Conservation (phyloP, 2,888 invertebrate species). For the Ochlodes sylvanus region DNA sequence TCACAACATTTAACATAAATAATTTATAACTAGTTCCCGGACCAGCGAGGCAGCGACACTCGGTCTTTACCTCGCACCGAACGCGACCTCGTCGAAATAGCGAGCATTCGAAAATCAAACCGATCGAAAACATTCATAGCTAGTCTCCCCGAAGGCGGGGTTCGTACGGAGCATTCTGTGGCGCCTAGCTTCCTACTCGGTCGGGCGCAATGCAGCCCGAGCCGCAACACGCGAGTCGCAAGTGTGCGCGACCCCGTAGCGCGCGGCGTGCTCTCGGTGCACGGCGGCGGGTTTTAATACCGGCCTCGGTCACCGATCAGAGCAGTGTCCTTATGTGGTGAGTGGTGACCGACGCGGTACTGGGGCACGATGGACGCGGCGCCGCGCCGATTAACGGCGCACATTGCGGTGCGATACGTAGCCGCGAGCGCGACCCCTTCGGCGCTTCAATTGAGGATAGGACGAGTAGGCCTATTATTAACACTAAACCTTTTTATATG, state of each 20-base stretch:
- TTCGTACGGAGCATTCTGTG: conserved; percentile 12
- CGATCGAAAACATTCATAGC: conserved; percentile 14
- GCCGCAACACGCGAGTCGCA: conserved; percentile 5
- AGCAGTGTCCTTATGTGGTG: conserved; percentile 11
- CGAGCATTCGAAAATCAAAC: conserved; percentile 43
- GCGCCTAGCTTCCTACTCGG: conserved; percentile 9
- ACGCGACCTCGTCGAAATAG: conserved; percentile 44
- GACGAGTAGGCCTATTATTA: conserved; percentile 63
- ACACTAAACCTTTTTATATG: conserved; percentile 49
- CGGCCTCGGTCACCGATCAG: not conserved
- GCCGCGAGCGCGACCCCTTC: conserved; percentile 18
- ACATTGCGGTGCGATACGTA: conserved; percentile 1
- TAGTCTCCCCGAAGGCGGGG: conserved; percentile 10
- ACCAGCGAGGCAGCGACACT: conserved; percentile 46
- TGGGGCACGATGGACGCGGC: conserved; percentile 2
- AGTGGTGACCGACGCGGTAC: conserved; percentile 27
- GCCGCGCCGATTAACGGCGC: conserved; percentile 3
- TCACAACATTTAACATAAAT: conserved; percentile 65
- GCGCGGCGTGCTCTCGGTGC: not conserved
- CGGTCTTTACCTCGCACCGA: conserved; percentile 44
- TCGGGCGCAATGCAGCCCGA: conserved; percentile 19
- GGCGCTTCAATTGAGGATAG: conserved; percentile 6
- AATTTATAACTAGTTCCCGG: conserved; percentile 60
- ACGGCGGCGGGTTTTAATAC: conserved; percentile 1
- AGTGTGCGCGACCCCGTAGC: conserved; percentile 5